phyloP scores from a whole-genome alignment of 2,888 invertebrate species.

The Mesorhabditis sp. region DNA sequence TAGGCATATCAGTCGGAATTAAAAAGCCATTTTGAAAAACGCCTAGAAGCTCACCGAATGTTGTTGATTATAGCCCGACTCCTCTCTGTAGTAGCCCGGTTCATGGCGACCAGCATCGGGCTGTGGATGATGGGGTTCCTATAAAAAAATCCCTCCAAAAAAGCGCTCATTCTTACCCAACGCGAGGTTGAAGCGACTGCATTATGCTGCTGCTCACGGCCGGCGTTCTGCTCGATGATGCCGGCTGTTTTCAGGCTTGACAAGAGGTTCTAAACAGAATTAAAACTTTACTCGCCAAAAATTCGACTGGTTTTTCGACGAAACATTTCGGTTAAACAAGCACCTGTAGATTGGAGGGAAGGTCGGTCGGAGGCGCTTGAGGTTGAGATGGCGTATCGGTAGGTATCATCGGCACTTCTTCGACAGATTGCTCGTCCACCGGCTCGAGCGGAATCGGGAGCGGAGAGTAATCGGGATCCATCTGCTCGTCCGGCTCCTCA shows the following conservation, averaged over 20 bases:
- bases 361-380: neutral
- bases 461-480: slow-evolving; percentile 3
- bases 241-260: neutral
- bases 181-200: no score
- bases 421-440: neutral
- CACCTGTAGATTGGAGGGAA: slow-evolving; percentile 1
- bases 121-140: no score
- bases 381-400: neutral
- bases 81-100: no score
- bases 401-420: neutral
- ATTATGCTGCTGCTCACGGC: no score
- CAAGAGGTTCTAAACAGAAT: neutral
- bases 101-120: no score
- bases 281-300: neutral
- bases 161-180: no score
- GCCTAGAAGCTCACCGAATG: no score
- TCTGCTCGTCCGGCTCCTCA: neutral
- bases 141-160: no score
- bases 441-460: neutral
- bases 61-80: no score
- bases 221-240: neutral
- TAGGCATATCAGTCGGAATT: no score
- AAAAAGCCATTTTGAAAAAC: no score
- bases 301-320: neutral
- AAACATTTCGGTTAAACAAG: neutral